Conservation (phyloP, 2,113 vertebrate genomes). For the Fulica atra region DNA sequence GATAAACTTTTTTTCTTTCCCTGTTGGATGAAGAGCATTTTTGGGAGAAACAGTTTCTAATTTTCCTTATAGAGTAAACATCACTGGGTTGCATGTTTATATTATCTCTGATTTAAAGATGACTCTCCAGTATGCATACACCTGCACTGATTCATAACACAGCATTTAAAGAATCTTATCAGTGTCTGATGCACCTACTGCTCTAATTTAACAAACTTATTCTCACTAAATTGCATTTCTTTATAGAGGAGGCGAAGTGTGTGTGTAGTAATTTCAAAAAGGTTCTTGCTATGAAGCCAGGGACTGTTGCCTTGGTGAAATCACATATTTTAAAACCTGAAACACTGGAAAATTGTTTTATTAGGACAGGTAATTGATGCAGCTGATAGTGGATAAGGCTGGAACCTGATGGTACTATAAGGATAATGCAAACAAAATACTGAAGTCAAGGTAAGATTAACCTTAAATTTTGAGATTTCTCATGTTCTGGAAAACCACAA, state of each 20-base stretch:
- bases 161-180: neutral
- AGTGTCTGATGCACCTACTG: neutral
- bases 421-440: slow-evolving; percentile 25
- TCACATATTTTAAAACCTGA: slow-evolving; percentile 32
- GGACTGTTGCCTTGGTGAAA: slow-evolving; percentile 49
- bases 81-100: neutral
- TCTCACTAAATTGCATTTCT: slow-evolving; percentile 47
- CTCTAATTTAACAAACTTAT: slow-evolving; percentile 50
- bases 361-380: slow-evolving; percentile 37
- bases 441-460: neutral
- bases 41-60: neutral
- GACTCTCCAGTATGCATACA: neutral
- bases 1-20: neutral
- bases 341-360: slow-evolving; percentile 50
- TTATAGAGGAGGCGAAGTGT: neutral
- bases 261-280: slow-evolving; percentile 30
- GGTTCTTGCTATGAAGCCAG: slow-evolving; percentile 22
- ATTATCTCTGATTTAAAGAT: slow-evolving; percentile 6
- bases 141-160: slow-evolving; percentile 10
- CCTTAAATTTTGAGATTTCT: neutral
- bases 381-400: neutral
- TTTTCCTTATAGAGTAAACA: neutral
- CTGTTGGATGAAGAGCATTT: neutral
- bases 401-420: neutral
- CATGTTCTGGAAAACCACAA: neutral